Evolutionary conservation across 1,140 invertebrate genomes (phyloP).

Genomic region (Rhynchophorus ferrugineus): DNA sequence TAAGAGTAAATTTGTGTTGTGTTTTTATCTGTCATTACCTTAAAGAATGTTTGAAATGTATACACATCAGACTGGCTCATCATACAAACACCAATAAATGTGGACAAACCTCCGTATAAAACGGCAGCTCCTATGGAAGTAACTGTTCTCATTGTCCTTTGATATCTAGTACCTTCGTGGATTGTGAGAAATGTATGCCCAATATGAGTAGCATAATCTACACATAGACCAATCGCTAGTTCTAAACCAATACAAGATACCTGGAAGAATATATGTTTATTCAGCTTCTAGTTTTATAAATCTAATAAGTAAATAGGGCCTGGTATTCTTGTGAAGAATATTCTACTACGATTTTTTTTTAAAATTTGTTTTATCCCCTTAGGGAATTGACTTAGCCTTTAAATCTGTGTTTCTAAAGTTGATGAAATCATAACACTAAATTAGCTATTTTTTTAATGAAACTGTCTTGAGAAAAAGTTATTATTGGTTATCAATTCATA

Average conservation of each 20-base stretch:
- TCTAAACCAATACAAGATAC: conserved; percentile 76
- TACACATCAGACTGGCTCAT: conserved; percentile 67
- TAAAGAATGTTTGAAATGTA: conserved; percentile 74
- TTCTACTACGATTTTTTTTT: too few relatives aligned
- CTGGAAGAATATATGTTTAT: conserved; percentile 6
- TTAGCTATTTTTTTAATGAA: too few relatives aligned
- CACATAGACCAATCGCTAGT: conserved; percentile 78
- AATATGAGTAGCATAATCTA: conserved; percentile 84
- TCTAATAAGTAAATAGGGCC: too few relatives aligned
- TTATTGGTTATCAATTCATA: too few relatives aligned
- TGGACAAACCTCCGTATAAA: conserved; percentile 71
- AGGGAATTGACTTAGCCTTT: too few relatives aligned
- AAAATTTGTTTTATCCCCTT: too few relatives aligned
- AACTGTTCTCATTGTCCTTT: conserved; percentile 61
- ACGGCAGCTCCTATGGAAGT: conserved; percentile 72
- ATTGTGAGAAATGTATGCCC: conserved; percentile 70
- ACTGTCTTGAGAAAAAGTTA: too few relatives aligned
- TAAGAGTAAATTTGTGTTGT: too few relatives aligned
- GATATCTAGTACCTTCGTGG: conserved; percentile 46
- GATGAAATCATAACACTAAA: too few relatives aligned
- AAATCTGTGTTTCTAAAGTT: too few relatives aligned
- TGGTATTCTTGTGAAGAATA: too few relatives aligned
- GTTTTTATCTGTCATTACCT: conserved; percentile 44
- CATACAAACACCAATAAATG: conserved; percentile 67
- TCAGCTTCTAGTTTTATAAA: too few relatives aligned